Base-by-base conservation (phyloP, 1,140 invertebrate species). In the Sogatella furcifera region DNA sequence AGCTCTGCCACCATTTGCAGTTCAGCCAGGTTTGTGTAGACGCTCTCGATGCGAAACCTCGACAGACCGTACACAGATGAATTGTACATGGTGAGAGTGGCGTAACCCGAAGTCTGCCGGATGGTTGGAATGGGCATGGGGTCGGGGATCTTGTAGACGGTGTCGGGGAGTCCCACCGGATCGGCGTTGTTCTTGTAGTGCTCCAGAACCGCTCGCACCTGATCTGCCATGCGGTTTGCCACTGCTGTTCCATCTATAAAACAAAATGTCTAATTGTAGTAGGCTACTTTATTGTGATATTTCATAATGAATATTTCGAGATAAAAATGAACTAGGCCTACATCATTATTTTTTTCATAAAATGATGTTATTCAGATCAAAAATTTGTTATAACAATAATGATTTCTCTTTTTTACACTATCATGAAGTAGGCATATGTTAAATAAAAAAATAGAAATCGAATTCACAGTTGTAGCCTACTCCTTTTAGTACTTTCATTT, bases 61-160 rank as follows among this genome's bases (percentile, higher is more conserved):
- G 84, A 86, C 13, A 90, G 74, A 4, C 89, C 89, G 59, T 86
- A 80, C 0, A 90, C 80, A 60, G 81, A 81, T 1, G 83, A 79
- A 52, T 88, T 78, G 63, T 80, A 81, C 69, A 92, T 85, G 62
- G 81, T 79, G 73, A 92, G 81, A 17, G 77, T 82, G 0, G 80
- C 84, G 44, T 89, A 75, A 0, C 84, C 80, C 46, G 89, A 76
- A 1, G 81, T 81, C 55, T 88, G 82, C 57, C 82, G 83, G 74
- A 88, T 84, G 63, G 88, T 81, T 0, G 88, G 88, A n/a, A 90
- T 84, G 0, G 77, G 69, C 77, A 88, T 83, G 0, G 89, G 89
- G 72, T 92, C 88, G 1, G 84, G 85, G 55, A 92, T 81, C 11
- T 38, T 38, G 34, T 38, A 38, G 9, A 84, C 82, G 0, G 80